phyloP scores from a whole-genome alignment of 2,888 invertebrate genomes.

The Chydorus sphaericus region DNA sequence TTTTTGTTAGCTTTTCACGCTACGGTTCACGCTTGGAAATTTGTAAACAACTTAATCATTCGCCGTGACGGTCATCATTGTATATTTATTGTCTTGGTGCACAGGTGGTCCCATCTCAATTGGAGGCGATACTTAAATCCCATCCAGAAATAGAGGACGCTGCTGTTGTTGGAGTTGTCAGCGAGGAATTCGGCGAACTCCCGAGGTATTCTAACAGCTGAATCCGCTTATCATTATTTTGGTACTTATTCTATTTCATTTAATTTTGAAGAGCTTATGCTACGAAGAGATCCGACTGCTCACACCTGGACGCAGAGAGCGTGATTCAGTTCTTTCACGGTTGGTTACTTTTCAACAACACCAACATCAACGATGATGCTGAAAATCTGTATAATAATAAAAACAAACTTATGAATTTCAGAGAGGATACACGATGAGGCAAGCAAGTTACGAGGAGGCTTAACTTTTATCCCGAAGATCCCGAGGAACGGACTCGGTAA shows the following conservation, averaged over 20 bases:
- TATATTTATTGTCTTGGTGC: too few species aligned
- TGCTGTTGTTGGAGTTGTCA: constrained; percentile 1
- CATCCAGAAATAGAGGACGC: constrained; percentile 6
- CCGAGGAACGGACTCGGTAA: neutral
- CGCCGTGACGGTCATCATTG: too few species aligned
- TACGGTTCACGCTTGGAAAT: too few species aligned
- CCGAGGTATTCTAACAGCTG: too few species aligned
- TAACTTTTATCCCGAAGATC: neutral
- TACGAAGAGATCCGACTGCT: neutral
- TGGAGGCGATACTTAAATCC: constrained; percentile 4
- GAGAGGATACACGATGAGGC: neutral
- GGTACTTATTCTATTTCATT: too few species aligned
- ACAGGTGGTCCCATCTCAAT: constrained; percentile 5
- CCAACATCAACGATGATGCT: too few species aligned
- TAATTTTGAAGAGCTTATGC: too few species aligned
- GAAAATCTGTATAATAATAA: neutral
- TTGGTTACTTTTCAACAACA: neutral
- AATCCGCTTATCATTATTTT: too few species aligned
- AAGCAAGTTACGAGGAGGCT: neutral
- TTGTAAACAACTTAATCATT: too few species aligned
- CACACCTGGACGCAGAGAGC: neutral
- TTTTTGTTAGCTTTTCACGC: too few species aligned
- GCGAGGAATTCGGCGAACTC: neutral
- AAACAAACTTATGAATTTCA: neutral
- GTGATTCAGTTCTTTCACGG: neutral